A percentile compares a stretch with the other conserved stretches of the same genome.
phyloP scores from a whole-genome alignment of 2,888 invertebrate species.

The Erynnis tages region DNA sequence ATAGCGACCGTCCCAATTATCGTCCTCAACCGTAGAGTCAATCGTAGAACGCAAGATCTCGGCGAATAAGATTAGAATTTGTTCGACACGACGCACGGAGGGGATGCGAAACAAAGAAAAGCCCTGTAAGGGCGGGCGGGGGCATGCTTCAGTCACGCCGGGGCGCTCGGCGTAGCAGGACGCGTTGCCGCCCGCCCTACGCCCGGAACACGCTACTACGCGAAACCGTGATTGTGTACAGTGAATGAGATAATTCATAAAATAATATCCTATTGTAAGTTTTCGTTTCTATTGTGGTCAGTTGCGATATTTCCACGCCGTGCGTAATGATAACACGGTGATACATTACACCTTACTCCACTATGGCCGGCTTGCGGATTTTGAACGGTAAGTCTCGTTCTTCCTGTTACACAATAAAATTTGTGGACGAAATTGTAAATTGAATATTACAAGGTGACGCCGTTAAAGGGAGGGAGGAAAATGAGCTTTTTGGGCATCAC shows the following conservation, averaged over 20 bases:
- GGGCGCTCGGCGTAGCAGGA: conserved; percentile 53
- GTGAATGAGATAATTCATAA: conserved; percentile 36
- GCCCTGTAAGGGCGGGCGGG: conserved; percentile 68
- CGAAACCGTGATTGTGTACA: conserved; percentile 46
- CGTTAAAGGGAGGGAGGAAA: background rate
- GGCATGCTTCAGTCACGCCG: conserved; percentile 60
- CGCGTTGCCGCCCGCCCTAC: conserved; percentile 37
- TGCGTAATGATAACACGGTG: conserved; percentile 23
- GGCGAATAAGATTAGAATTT: conserved; percentile 58
- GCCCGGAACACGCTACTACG: conserved; percentile 26
- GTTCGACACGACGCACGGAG: conserved; percentile 57
- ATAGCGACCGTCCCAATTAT: conserved; percentile 37
- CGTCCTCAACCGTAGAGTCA: conserved; percentile 41
- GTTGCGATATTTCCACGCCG: conserved; percentile 45
- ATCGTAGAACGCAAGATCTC: conserved; percentile 65
- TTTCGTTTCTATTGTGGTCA: conserved; percentile 22
- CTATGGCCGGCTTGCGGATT: conserved; percentile 32
- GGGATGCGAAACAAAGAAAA: conserved; percentile 77
- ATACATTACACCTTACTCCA: conserved; percentile 25
- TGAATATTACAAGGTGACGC: background rate
- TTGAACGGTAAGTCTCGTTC: conserved; percentile 35
- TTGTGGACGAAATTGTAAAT: conserved; percentile 13
- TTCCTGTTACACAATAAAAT: conserved; percentile 19
- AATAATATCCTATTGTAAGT: conserved; percentile 30
- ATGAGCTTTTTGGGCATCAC: background rate